Percentiles rank a stretch among this genome's conserved stretches.
phyloP scores from a whole-genome alignment of 2,888 invertebrate species.

The Andrena dorsata region DNA sequence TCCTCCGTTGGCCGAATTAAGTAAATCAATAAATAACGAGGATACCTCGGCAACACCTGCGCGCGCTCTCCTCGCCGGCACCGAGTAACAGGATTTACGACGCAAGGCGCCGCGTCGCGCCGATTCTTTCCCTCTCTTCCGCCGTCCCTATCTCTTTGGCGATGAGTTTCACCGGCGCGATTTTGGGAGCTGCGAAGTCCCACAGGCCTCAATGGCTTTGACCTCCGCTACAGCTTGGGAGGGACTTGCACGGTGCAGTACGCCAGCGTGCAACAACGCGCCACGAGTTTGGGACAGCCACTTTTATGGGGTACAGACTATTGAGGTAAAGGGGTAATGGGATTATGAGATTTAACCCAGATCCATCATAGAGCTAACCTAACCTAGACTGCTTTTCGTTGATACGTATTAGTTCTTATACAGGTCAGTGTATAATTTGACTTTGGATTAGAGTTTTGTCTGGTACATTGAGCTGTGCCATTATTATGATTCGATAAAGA shows the following conservation, averaged over 20 bases:
- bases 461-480: background rate
- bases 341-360: too few relatives aligned
- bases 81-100: conserved; percentile 74
- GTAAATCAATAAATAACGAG: conserved; percentile 84
- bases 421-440: too few relatives aligned
- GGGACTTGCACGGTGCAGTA: background rate
- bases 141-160: conserved; percentile 2
- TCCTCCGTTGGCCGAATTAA: conserved; percentile 81
- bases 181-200: conserved; percentile 8
- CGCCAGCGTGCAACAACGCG: background rate
- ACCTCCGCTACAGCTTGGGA: background rate
- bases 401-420: too few relatives aligned
- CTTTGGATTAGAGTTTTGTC: too few relatives aligned
- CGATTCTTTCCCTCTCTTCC: conserved; percentile 55
- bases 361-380: too few relatives aligned
- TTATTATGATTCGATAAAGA: background rate
- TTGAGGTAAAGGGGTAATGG: too few relatives aligned
- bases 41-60: conserved; percentile 80
- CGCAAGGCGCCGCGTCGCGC: conserved; percentile 71
- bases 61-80: conserved; percentile 73
- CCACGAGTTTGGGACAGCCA: background rate
- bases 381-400: too few relatives aligned
- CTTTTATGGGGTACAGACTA: too few relatives aligned
- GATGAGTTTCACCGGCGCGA: conserved; percentile 11
- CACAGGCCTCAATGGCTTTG: background rate